These are phyloP conservation scores for Tuberolachnus salignus DNA, from an alignment of 2,888 invertebrate species.

Conservation along the genomic window DNA sequence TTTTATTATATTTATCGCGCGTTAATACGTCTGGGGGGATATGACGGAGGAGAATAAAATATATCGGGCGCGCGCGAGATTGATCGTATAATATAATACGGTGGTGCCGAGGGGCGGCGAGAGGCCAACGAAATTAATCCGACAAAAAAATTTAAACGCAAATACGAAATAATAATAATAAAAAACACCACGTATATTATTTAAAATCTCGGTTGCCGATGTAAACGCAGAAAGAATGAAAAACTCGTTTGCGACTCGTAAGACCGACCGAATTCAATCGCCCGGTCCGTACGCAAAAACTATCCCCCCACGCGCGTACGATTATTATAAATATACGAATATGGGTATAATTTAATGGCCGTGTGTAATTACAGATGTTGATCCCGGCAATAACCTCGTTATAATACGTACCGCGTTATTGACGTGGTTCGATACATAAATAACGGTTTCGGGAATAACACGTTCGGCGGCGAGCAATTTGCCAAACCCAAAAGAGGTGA, in stretches of 20 bases:
- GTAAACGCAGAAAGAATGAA: too few species aligned
- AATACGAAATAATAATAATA: conserved; percentile 5
- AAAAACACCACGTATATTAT: not conserved
- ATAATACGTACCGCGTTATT: not conserved
- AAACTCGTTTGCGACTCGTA: conserved; percentile 14
- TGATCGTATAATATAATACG: not conserved
- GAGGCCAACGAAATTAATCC: not conserved
- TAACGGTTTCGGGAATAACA: conserved; percentile 28
- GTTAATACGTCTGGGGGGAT: not conserved
- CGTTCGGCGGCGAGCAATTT: conserved; percentile 10
- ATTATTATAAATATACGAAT: not conserved
- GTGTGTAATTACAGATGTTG: conserved; percentile 33
- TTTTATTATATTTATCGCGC: not conserved
- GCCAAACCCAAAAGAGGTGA: too few species aligned
- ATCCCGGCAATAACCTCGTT: conserved; percentile 44
- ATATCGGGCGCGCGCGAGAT: not conserved
- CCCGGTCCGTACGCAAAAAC: not conserved
- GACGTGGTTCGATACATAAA: conserved; percentile 16
- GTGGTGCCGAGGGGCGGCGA: too few species aligned
- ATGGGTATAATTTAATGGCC: not conserved
- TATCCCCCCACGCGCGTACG: not conserved
- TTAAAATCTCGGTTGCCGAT: not conserved
- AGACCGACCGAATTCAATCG: not conserved
- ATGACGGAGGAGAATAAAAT: not conserved
- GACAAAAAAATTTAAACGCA: not conserved